Percentiles rank a stretch among this genome's conserved stretches.
Evolutionary conservation across 2,888 invertebrate species (phyloP).

Genomic region (Pandemis corylana): DNA sequence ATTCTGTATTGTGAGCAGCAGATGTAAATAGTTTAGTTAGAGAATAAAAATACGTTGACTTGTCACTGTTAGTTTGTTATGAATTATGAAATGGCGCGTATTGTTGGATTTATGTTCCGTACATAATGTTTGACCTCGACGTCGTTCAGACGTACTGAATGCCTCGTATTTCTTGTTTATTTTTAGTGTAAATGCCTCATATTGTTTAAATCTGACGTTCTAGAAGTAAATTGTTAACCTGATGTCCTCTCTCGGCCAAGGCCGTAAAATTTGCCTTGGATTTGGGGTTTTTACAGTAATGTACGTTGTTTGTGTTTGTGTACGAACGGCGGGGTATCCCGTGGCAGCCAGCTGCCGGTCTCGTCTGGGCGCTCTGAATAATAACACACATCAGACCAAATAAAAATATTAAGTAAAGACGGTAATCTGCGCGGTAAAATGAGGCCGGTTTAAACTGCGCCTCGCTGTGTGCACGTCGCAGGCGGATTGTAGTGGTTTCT

Average conservation of each 20-base stretch:
- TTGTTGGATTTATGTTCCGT: too few relatives aligned
- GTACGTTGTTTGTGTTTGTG: not conserved
- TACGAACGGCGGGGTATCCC: not conserved
- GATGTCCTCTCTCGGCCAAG: not conserved
- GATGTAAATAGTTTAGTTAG: too few relatives aligned
- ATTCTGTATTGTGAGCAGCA: too few relatives aligned
- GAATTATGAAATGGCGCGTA: too few relatives aligned
- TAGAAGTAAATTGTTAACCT: not conserved
- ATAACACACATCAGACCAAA: too few relatives aligned
- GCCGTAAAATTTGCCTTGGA: not conserved
- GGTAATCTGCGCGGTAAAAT: too few relatives aligned
- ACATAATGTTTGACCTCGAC: not conserved
- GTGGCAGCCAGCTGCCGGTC: not conserved
- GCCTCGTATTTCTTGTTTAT: not conserved
- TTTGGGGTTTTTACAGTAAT: not conserved
- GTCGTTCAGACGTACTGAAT: not conserved
- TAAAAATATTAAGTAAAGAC: too few relatives aligned
- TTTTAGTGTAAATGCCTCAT: not conserved
- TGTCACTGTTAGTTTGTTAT: too few relatives aligned
- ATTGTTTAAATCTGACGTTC: not conserved
- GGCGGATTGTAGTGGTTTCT: too few relatives aligned
- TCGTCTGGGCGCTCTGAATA: not conserved
- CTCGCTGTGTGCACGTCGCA: too few relatives aligned
- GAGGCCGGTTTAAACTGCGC: too few relatives aligned
- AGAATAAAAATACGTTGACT: too few relatives aligned